Conservation (phyloP, 2,113 vertebrate genomes). For the Coracopsis vasa region DNA sequence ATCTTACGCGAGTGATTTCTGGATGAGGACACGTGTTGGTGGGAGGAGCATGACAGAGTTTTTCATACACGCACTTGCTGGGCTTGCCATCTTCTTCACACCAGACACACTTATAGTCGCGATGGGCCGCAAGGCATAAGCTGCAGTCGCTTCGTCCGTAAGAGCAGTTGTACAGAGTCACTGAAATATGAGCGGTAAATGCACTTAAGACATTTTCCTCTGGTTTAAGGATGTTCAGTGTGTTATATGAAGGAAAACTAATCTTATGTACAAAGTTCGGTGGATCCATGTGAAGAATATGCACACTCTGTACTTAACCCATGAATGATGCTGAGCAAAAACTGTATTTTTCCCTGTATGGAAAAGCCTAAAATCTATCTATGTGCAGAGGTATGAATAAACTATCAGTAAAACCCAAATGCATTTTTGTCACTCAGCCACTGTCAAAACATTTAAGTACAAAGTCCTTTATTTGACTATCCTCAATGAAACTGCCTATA, state of each 20-base stretch:
- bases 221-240: background rate
- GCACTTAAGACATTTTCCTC: background rate
- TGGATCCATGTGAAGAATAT: rapidly evolving
- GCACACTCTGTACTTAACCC: background rate
- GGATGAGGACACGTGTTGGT: conserved; percentile 79
- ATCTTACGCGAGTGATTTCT: conserved; percentile 84
- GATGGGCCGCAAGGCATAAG: conserved; percentile 83
- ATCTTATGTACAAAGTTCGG: background rate
- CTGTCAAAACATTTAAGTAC: background rate
- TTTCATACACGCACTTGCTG: conserved; percentile 79
- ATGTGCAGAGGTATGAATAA: background rate
- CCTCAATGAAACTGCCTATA: background rate
- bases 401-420: background rate
- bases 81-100: conserved; percentile 70
- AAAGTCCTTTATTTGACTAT: background rate
- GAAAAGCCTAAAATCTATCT: background rate
- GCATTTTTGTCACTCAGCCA: background rate
- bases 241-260: background rate
- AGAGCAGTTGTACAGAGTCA: conserved; percentile 93
- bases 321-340: background rate
- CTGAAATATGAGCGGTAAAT: conserved; percentile 62
- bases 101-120: conserved; percentile 86
- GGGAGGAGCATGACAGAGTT: conserved; percentile 69
- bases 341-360: background rate
- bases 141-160: conserved; percentile 91